Evolutionary conservation across 2,888 invertebrate genomes (phyloP).

Genomic region (Invenusta paracnida): DNA sequence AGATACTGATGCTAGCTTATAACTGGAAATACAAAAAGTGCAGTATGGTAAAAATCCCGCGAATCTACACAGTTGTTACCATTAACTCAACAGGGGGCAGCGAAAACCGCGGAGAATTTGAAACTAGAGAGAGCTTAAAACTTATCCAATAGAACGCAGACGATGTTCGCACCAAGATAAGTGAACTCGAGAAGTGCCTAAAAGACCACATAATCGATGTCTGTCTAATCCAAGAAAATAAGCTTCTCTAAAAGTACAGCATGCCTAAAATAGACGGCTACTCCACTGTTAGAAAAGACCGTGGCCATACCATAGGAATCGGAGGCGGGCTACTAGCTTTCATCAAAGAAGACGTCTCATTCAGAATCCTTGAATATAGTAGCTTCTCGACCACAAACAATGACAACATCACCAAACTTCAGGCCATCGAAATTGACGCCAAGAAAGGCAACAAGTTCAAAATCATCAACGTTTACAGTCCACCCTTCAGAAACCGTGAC

Average conservation of each 20-base stretch:
- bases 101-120: background rate
- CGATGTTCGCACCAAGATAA: background rate
- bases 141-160: background rate
- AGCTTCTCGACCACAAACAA: background rate
- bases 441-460: background rate
- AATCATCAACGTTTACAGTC: background rate
- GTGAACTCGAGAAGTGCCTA: background rate
- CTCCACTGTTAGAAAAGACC: background rate
- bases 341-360: too few relatives aligned
- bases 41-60: background rate
- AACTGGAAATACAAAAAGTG: too few relatives aligned
- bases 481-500: background rate
- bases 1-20: background rate
- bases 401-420: background rate
- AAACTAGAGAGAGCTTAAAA: background rate
- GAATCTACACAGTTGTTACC: too few relatives aligned
- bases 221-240: background rate
- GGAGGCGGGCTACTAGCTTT: too few relatives aligned
- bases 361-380: too few relatives aligned
- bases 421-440: background rate
- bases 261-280: background rate
- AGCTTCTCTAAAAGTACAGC: background rate
- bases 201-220: background rate
- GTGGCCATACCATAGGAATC: background rate
- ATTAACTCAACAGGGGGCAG: background rate